Conservation (phyloP, 2,797 vertebrate species). For the Philypnodon macrostomus region DNA sequence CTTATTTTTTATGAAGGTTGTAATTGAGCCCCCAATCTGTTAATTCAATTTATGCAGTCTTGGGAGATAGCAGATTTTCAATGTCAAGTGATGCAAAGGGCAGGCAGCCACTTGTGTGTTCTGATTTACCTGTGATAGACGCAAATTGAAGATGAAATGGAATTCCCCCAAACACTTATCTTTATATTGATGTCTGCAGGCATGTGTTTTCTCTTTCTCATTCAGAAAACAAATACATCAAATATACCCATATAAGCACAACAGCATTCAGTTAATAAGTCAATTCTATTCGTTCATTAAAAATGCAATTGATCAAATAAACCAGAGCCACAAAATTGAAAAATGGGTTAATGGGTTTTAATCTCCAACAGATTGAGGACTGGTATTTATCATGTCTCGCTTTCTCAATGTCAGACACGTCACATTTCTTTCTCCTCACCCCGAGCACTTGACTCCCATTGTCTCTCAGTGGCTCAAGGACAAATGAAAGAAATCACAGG, state of each 20-base stretch:
- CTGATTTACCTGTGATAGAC: slow-evolving; percentile 31
- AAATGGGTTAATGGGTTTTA: slow-evolving; percentile 11
- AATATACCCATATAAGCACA: slow-evolving; percentile 9
- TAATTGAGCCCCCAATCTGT: slow-evolving; percentile 29
- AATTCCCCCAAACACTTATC: slow-evolving; percentile 56
- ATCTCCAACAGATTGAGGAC: background rate
- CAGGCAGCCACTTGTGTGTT: slow-evolving; percentile 39
- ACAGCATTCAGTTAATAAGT: background rate
- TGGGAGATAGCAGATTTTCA: slow-evolving; percentile 50
- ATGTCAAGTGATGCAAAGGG: slow-evolving; percentile 63
- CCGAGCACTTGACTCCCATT: background rate
- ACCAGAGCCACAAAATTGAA: slow-evolving; percentile 15
- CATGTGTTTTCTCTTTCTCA: slow-evolving; percentile 35
- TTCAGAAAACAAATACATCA: slow-evolving; percentile 3
- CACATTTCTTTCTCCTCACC: slow-evolving; percentile 4
- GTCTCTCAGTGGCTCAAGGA: slow-evolving; percentile 1
- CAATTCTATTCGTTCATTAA: slow-evolving; percentile 10
- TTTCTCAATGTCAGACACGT: slow-evolving; percentile 5
- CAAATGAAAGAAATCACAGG: slow-evolving; percentile 7
- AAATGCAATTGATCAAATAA: slow-evolving; percentile 13
- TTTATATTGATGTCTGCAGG: slow-evolving; percentile 46
- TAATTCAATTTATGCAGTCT: slow-evolving; percentile 50
- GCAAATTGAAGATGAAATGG: slow-evolving; percentile 46
- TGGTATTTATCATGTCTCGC: slow-evolving; percentile 8
- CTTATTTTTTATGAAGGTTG: slow-evolving; percentile 9